phyloP scores from a whole-genome alignment of 2,888 invertebrate species.

The Nowickia ferox region DNA sequence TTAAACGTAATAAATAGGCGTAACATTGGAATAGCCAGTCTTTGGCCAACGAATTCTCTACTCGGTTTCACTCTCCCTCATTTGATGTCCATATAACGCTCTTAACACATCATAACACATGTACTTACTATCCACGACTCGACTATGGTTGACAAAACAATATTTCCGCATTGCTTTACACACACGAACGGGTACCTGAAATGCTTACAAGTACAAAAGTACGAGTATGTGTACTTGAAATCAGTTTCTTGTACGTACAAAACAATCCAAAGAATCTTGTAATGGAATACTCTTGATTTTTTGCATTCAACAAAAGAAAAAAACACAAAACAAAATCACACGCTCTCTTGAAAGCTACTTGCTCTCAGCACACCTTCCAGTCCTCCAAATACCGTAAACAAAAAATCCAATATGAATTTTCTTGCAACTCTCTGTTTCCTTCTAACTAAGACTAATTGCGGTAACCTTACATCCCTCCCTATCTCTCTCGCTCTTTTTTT shows the following conservation, averaged over 20 bases:
- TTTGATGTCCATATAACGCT: neutral
- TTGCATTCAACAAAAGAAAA: neutral
- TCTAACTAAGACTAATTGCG: neutral
- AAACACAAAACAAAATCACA: neutral
- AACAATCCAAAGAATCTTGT: constrained; percentile 11
- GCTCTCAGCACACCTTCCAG: constrained; percentile 53
- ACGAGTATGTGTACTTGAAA: constrained; percentile 7
- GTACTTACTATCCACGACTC: neutral
- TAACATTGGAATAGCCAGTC: constrained; percentile 77
- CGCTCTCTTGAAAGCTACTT: constrained; percentile 5
- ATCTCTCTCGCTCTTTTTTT: neutral
- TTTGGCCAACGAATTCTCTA: constrained; percentile 42
- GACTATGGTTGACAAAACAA: constrained; percentile 31
- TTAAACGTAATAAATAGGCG: constrained; percentile 77
- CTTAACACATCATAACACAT: constrained; percentile 31
- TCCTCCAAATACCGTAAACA: constrained; percentile 28
- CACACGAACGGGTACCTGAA: neutral
- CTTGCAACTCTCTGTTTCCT: neutral
- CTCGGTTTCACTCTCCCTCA: constrained; percentile 65
- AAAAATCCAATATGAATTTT: constrained; percentile 65
- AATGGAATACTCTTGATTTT: constrained; percentile 15
- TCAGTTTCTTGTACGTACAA: constrained; percentile 6
- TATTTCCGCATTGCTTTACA: constrained; percentile 67
- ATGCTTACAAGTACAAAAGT: neutral
- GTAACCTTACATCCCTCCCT: neutral